These are phyloP conservation scores for Pterostichus madidus DNA, from an alignment of 2,888 invertebrate genomes.

Conservation along the genomic window DNA sequence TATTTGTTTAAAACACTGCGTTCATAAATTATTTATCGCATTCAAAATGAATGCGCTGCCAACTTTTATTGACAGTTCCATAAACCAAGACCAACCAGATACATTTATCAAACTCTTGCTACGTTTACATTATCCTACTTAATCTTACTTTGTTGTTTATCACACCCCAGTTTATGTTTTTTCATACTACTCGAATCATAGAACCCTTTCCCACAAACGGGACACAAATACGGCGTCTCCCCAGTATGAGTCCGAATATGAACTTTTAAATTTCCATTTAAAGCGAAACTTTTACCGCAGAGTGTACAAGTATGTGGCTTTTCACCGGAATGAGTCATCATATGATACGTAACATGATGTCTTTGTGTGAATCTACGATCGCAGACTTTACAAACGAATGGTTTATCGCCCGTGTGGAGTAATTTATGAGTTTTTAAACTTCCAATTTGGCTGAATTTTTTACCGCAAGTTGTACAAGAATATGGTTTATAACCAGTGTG, in stretches of 20 bases:
- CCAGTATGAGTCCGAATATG: slow-evolving; percentile 62
- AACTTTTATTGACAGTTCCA: no score
- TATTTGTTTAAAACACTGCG: no score
- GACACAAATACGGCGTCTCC: slow-evolving; percentile 61
- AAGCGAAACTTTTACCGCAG: slow-evolving; percentile 70
- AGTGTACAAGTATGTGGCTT: slow-evolving; percentile 71
- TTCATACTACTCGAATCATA: slow-evolving; percentile 62
- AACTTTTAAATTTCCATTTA: slow-evolving; percentile 61
- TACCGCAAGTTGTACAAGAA: slow-evolving; percentile 32
- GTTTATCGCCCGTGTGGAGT: slow-evolving; percentile 42
- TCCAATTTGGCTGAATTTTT: slow-evolving; percentile 50
- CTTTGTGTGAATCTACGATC: slow-evolving; percentile 55
- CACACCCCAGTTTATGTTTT: slow-evolving; percentile 59
- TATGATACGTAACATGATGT: slow-evolving; percentile 59
- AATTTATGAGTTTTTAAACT: slow-evolving; percentile 44
- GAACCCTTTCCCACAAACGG: slow-evolving; percentile 59
- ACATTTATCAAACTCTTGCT: no score
- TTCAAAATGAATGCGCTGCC: no score
- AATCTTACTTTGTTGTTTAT: no score
- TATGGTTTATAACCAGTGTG: slow-evolving; percentile 56
- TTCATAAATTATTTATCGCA: no score
- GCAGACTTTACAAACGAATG: slow-evolving; percentile 50
- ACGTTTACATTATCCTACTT: no score
- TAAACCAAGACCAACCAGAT: neutral
- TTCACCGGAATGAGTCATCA: slow-evolving; percentile 71